Percentiles rank a stretch among this genome's conserved stretches.
These are phyloP conservation scores for Tachysurus vachellii DNA, from an alignment of 2,113 vertebrate genomes.

Conservation along the genomic window DNA sequence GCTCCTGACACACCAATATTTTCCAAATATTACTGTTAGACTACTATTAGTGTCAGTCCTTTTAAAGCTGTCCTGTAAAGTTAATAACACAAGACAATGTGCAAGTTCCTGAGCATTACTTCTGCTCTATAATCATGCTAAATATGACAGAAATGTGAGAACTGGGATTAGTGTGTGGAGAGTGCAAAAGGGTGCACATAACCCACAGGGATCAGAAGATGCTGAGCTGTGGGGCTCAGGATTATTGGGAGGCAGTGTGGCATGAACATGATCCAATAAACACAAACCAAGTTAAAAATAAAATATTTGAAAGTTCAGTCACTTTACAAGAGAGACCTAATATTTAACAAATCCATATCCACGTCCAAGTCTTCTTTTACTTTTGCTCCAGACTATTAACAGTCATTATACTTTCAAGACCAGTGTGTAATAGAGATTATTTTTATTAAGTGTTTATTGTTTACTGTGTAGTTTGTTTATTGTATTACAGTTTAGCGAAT, in stretches of 20 bases:
- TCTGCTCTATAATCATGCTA: constrained; percentile 9
- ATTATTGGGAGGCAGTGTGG: neutral
- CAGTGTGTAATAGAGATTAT: neutral
- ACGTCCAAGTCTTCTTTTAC: neutral
- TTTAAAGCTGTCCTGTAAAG: neutral
- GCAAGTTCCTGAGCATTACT: neutral
- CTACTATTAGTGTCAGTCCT: neutral
- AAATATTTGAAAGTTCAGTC: neutral
- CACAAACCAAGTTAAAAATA: neutral
- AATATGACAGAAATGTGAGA: constrained; percentile 9
- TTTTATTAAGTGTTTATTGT: neutral
- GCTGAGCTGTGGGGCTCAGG: neutral
- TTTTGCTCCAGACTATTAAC: neutral
- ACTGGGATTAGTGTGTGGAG: constrained; percentile 6
- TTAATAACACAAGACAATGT: neutral
- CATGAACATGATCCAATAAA: constrained; percentile 15
- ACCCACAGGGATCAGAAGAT: neutral
- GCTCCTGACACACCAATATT: neutral
- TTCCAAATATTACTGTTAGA: neutral
- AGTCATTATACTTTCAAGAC: neutral
- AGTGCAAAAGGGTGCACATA: neutral
- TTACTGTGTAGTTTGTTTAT: neutral
- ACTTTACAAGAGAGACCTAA: neutral
- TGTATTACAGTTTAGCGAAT: neutral
- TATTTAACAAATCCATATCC: neutral